A percentile compares a stretch with the other conserved stretches of the same genome.
Conservation (phyloP, 2,113 vertebrate genomes). For the Accipiter virgatus region DNA sequence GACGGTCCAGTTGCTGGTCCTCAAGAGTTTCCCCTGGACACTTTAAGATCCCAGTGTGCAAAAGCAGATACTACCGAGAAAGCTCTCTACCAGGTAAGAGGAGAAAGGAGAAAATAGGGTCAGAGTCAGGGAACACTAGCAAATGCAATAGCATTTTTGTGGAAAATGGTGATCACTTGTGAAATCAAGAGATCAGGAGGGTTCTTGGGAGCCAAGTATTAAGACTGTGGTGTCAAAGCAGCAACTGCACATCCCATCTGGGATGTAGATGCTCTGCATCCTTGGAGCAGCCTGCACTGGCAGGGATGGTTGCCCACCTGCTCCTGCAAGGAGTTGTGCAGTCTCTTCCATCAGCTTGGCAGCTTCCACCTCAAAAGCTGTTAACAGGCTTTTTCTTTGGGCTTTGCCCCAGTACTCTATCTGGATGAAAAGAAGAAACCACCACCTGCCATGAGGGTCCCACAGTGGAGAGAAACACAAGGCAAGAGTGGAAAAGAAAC, state of each 20-base stretch:
- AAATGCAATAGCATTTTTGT: not conserved
- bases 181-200: not conserved
- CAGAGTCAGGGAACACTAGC: not conserved
- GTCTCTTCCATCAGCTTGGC: not conserved
- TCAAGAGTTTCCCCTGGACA: not conserved
- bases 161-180: not conserved
- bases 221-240: not conserved
- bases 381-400: not conserved
- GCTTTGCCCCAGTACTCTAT: rapidly evolving
- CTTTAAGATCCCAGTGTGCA: not conserved
- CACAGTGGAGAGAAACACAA: not conserved
- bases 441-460: not conserved
- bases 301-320: too few relatives aligned
- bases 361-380: not conserved
- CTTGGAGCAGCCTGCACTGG: rapidly evolving
- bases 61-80: not conserved
- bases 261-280: not conserved
- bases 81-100: not conserved
- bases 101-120: not conserved
- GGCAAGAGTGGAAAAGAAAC: not conserved
- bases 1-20: not conserved
- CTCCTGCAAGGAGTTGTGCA: rapidly evolving
- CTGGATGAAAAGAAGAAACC: not conserved
- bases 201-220: not conserved
- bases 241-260: not conserved